Evolutionary conservation across 1,140 invertebrate species (phyloP).

Genomic region (Drosophila orena): DNA sequence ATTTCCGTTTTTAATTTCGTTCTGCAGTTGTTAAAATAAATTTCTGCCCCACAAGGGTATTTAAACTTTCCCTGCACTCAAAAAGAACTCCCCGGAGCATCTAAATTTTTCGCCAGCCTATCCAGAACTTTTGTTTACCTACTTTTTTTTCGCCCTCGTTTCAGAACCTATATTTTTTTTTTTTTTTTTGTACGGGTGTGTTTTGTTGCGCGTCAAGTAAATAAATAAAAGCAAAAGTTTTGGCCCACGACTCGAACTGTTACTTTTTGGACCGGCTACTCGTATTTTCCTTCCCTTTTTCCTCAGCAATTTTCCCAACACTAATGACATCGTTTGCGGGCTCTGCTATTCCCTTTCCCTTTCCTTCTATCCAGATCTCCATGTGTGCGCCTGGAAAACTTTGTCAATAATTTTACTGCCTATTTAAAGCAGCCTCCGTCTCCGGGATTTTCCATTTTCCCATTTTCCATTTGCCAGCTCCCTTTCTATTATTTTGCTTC

Average conservation of each 20-base stretch:
- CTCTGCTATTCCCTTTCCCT: conserved; percentile 23
- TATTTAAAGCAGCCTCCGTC: conserved; percentile 73
- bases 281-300: background rate
- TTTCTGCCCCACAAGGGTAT: background rate
- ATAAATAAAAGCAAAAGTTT: conserved; percentile 79
- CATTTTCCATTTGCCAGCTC: conserved; percentile 17
- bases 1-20: conserved; percentile 7
- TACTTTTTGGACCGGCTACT: conserved; percentile 32
- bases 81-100: conserved; percentile 2
- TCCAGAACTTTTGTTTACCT: conserved; percentile 49
- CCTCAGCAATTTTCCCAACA: conserved; percentile 37
- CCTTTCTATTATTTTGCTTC: conserved; percentile 23
- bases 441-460: conserved; percentile 8
- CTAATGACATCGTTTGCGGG: conserved; percentile 77
- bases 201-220: conserved; percentile 62
- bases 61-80: background rate
- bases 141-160: conserved; percentile 33
- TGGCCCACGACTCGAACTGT: conserved; percentile 65
- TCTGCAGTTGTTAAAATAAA: conserved; percentile 15
- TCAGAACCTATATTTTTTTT: conserved; percentile 15
- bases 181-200: conserved; percentile 20
- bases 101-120: conserved; percentile 32
- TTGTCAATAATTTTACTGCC: conserved; percentile 79
- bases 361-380: conserved; percentile 21
- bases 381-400: conserved; percentile 65